Evolutionary conservation across 2,113 vertebrate genomes (phyloP).

Genomic region (Hiodon alosoides): DNA sequence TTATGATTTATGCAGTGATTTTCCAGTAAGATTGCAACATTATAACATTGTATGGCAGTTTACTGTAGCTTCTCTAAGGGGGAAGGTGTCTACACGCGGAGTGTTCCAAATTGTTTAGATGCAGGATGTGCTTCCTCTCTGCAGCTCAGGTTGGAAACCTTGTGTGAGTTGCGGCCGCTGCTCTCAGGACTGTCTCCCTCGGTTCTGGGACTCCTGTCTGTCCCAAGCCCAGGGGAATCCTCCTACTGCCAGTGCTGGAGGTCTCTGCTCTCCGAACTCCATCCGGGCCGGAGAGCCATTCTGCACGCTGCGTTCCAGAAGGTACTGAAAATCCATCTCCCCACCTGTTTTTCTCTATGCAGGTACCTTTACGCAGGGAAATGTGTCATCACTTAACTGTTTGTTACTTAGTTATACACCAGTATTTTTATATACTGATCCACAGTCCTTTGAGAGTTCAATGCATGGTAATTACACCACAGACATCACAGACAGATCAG

Average conservation of each 20-base stretch:
- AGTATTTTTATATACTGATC: too few relatives aligned
- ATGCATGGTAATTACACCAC: too few relatives aligned
- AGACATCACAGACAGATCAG: too few relatives aligned
- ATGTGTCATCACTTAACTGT: too few relatives aligned
- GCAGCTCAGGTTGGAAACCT: conserved; percentile 55
- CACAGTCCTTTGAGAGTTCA: too few relatives aligned
- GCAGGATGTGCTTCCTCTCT: conserved; percentile 16
- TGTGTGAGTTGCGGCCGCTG: conserved; percentile 67
- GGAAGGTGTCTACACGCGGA: too few relatives aligned
- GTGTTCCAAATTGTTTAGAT: not conserved
- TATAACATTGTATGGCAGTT: too few relatives aligned
- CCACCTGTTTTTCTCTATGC: not conserved
- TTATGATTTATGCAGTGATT: not conserved
- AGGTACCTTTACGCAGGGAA: not conserved
- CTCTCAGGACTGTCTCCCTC: conserved; percentile 65
- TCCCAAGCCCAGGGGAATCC: conserved; percentile 45
- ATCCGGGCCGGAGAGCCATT: conserved; percentile 66
- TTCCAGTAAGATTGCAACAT: too few relatives aligned
- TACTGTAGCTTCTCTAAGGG: too few relatives aligned
- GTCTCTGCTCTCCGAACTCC: conserved; percentile 60
- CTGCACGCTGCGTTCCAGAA: conserved; percentile 65
- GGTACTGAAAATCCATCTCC: conserved; percentile 48
- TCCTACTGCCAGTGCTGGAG: conserved; percentile 68
- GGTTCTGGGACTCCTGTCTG: conserved; percentile 57
- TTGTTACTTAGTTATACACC: too few relatives aligned